phyloP scores from a whole-genome alignment of 2,888 invertebrate species.

The Zaprionus lineosus region DNA sequence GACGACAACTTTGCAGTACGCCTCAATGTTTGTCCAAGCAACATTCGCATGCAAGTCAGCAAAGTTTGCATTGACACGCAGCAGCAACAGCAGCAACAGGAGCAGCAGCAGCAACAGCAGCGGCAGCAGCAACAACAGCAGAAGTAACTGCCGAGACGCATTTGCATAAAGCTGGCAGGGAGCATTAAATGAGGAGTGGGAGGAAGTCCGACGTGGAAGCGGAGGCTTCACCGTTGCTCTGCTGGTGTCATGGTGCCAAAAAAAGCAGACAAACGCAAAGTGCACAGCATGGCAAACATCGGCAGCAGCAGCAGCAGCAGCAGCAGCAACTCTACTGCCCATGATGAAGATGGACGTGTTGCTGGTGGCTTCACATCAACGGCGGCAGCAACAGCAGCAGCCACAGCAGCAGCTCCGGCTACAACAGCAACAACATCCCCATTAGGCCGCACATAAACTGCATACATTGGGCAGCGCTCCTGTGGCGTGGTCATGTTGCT shows the following conservation, averaged over 20 bases:
- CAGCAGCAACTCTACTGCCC: constrained; percentile 37
- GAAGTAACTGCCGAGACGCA: constrained; percentile 55
- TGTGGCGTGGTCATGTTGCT: constrained; percentile 75
- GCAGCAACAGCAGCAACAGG: constrained; percentile 59
- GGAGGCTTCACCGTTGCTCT: constrained; percentile 58
- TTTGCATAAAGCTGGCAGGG: constrained; percentile 81
- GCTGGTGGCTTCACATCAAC: constrained; percentile 77
- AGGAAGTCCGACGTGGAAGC: constrained; percentile 17
- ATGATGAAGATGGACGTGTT: constrained; percentile 80
- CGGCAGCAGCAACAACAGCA: constrained; percentile 4
- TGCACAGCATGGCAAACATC: constrained; percentile 64
- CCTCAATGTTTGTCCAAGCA: constrained; percentile 80
- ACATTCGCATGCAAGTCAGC: constrained; percentile 81
- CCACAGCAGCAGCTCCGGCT: constrained; percentile 24
- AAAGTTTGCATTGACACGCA: constrained; percentile 81
- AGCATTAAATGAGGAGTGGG: constrained; percentile 17
- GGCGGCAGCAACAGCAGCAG: constrained; percentile 18
- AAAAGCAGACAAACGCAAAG: constrained; percentile 71
- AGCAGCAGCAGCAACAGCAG: constrained; percentile 24
- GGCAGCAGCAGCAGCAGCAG: constrained; percentile 13
- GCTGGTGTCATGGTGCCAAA: constrained; percentile 74
- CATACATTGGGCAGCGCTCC: constrained; percentile 67
- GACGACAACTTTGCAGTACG: constrained; percentile 76
- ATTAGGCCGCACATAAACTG: constrained; percentile 75
- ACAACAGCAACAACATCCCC: constrained; percentile 62